Percentiles rank a stretch among this genome's conserved stretches.
Conservation (phyloP, 2,888 invertebrate genomes). For the Girardia tigrina region DNA sequence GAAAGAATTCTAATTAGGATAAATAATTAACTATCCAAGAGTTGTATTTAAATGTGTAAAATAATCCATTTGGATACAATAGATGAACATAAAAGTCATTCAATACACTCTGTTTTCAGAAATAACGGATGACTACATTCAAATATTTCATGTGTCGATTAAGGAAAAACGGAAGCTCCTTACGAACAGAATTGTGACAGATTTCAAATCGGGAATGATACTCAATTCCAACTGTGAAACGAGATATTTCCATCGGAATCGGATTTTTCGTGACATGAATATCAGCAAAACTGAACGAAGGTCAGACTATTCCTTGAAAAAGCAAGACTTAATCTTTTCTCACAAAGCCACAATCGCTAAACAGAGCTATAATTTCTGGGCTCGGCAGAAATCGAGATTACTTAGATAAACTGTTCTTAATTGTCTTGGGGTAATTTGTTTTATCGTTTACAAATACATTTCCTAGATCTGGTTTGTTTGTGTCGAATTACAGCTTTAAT, state of each 20-base stretch:
- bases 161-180: slow-evolving; percentile 7
- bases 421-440: background rate
- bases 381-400: background rate
- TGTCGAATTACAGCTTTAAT: too few relatives aligned
- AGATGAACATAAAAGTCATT: slow-evolving; percentile 13
- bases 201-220: background rate
- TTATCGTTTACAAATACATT: background rate
- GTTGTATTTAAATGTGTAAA: background rate
- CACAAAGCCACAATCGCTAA: background rate
- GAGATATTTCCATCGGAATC: background rate
- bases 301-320: background rate
- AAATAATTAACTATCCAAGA: background rate
- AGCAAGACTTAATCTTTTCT: background rate
- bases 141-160: background rate
- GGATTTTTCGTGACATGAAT: background rate
- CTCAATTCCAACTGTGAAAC: background rate
- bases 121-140: background rate
- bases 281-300: background rate
- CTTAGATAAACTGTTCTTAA: background rate
- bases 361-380: background rate
- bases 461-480: too few relatives aligned
- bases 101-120: background rate
- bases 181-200: background rate
- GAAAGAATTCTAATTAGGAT: background rate
- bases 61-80: background rate